Percentiles rank a stretch among this genome's conserved stretches.
Conservation (phyloP, 2,888 invertebrate species). For the Chrysolina haemoptera region DNA sequence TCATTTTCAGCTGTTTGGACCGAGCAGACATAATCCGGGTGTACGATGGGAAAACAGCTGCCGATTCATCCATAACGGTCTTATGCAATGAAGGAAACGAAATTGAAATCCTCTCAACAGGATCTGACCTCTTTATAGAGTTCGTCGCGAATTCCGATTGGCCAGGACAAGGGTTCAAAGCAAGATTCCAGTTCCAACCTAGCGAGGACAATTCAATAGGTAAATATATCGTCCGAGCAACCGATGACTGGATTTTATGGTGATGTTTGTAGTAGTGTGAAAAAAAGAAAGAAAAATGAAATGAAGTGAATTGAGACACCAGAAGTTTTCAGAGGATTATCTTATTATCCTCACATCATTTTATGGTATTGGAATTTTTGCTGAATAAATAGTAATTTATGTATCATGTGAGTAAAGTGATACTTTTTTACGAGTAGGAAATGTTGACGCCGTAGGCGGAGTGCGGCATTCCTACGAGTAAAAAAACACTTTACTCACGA, state of each 20-base stretch:
- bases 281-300: too few species aligned
- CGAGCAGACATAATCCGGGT: slow-evolving; percentile 89
- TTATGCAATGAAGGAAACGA: slow-evolving; percentile 86
- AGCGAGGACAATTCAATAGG: slow-evolving; percentile 71
- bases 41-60: slow-evolving; percentile 84
- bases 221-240: slow-evolving; percentile 52
- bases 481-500: too few species aligned
- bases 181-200: slow-evolving; percentile 81
- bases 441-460: too few species aligned
- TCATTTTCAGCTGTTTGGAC: slow-evolving; percentile 81
- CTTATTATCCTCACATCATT: too few species aligned
- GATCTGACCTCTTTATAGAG: slow-evolving; percentile 85
- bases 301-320: too few species aligned
- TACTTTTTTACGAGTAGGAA: too few species aligned
- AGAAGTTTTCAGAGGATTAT: too few species aligned
- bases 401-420: too few species aligned
- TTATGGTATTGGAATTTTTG: too few species aligned
- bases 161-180: slow-evolving; percentile 86
- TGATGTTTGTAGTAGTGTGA: too few species aligned
- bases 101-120: slow-evolving; percentile 87
- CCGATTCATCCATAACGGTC: slow-evolving; percentile 84
- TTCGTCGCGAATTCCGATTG: slow-evolving; percentile 88
- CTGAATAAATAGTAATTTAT: too few species aligned
- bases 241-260: slow-evolving; percentile 3
- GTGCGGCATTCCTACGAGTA: too few species aligned